Base-by-base conservation (phyloP, 2,113 vertebrate species). In the Carassius gibelio region DNA sequence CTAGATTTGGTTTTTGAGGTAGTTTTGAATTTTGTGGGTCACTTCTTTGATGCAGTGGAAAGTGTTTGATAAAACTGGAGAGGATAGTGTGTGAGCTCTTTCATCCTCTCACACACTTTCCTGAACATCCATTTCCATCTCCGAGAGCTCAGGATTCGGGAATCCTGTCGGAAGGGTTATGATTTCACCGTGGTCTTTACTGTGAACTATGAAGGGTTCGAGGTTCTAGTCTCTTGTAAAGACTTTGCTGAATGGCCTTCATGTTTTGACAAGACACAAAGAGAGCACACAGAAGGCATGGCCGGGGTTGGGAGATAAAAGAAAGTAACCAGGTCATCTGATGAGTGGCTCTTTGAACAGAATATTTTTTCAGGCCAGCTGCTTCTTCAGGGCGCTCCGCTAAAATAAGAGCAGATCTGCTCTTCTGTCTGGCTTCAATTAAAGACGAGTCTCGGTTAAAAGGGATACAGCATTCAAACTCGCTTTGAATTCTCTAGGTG, bases 281-380 rank as follows among this genome's bases (percentile, higher is more conserved):
- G 80, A 81, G 42, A 64, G 59, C 64, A 55, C n/a, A 71, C 42
- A 71, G 26, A 38, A 55, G 62, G 23, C 80, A 81, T 61, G 79
- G 48, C 62, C 6, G 8, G 79, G 79, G 5, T 4, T 81, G 79
- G 42, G 42, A 81, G 57, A 61, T 62, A 21, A 61, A 55, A 79
- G 76, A 79, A 79, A 62, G 76, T 55, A 79, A 79, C 30, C 36
- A 21, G 79, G 79, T 81, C 61, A 50, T 68, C 61, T 81, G 14
- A 66, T 68, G 79, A 66, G 57, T 66, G 42, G 36, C 64, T 82
- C 42, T 82, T 36, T 69, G 61, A 81, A 52, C 13, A 42, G 34
- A 81, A 36, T 82, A n/a, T 68, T 34, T 36, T 38, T 52, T 55
- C 23, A 62, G 76, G 76, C 9, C 80, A 52, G 45, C 17, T 11